Base-by-base conservation (phyloP, 1,140 invertebrate species). In the Matsumurasca onukii region DNA sequence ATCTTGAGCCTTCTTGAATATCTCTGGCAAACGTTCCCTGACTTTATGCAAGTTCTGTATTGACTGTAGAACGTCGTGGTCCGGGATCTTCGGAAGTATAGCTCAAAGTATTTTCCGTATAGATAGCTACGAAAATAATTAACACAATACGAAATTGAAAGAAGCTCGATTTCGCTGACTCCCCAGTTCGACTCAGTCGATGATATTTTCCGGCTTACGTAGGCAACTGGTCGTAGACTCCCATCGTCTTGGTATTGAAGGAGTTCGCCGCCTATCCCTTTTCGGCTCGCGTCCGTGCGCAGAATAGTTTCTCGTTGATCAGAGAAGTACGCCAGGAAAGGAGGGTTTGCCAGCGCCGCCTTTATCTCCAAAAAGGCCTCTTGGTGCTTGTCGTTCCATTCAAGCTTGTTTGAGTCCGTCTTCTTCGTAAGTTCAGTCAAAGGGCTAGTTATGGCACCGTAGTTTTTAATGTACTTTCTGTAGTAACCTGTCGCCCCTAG, bases 131-230 rank as follows among this genome's bases (percentile, higher is more conserved):
- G n/a, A n/a, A 24, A 55, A 55, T 15, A 20, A 9, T 24, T 15
- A 55, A 55, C 15, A 5, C 5, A 12, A 20, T 55, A n/a, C 5
- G 20, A 12, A 15, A 55, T 9, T 12, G 5, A 13, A 9, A 55
- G 51, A 13, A 55, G 51, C 24, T 55, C 51, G 20, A 55, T 5
- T 55, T 55, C 51, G 51, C 12, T 13, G 9, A 55, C 51, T 55
- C 12, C 5, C 51, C 51, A 55, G 12, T 20, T 5, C 5, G 24
- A 15, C 20, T 45, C 34, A 45, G 17, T 17, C 9, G 9, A 12
- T 17, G 9, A 12, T 12, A 45, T 9, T 45, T 9, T 15, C 24
- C 51, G 12, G 51, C 51, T 55, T 12, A 55, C 24, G 24, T 55
- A 55, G 5, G 15, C 51, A 55, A 55, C 51, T 45, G 34, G 34